Evolutionary conservation across 2,797 vertebrate genomes (phyloP), one percentile per base, ranked within the genome.

Genomic region (Eospalax fontanierii): DNA sequence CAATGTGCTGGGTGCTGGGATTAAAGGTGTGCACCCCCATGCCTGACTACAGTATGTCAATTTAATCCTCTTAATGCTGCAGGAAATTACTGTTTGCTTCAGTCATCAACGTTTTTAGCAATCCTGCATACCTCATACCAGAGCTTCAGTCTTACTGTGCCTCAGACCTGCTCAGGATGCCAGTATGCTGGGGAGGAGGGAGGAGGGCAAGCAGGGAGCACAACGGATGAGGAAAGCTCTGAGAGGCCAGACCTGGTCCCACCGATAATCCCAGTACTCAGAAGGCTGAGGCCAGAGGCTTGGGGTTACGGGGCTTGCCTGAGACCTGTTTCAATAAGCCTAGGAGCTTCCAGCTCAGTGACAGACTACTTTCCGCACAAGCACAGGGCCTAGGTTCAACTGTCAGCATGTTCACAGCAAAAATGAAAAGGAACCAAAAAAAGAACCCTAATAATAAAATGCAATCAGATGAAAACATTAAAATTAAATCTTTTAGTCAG

Each of bases 181-280:
- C 70, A 33, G 0, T 6, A 0, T 10, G 4, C 15, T 12, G 1
- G 0, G 30, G 15, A 80, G 54, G 38, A 15, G 4, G 3, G 14
- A 46, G 10, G 26, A 93, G 14, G 59, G 24, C 28, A 9, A 40
- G 11, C 21, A 5, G 2, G 73, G 59, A 90, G 28, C 14, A 35
- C 12, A 19, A 0, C 16, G 61, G 61, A 14, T n/a, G 50, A 87
- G 14, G 63, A 73, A 80, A 35, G 3, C 18, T 33, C 1, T 40
- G 7, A 50, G 43, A 63, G 15, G 6, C 9, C 16, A 75, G 4
- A 1, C 12, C n/a, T 16, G 10, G 30, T 22, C 9, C 46, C 40
- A 35, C 76, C 80, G 33, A 18, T 11, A 61, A 82, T 65, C 18
- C 10, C 38, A 46, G 19, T 10, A 66, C 26, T 66, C 81, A 83